These are phyloP conservation scores for Gastracanthus pulcherrimus DNA, from an alignment of 2,888 invertebrate species.

Conservation along the genomic window DNA sequence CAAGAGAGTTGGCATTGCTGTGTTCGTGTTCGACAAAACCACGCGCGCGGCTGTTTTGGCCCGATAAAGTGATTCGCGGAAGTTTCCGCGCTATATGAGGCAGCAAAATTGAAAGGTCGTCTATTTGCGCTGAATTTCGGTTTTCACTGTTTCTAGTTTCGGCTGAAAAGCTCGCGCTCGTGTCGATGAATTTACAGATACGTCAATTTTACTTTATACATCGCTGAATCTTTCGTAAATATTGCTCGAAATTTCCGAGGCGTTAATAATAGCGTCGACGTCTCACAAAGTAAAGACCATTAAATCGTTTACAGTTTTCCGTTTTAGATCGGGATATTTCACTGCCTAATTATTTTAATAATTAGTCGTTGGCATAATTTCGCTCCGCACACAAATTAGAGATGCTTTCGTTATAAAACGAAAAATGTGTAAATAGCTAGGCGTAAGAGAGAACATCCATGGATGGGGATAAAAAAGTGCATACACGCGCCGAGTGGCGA, in stretches of 20 bases:
- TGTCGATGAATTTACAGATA: not conserved
- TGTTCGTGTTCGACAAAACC: conserved; percentile 21
- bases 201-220: not conserved
- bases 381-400: no score
- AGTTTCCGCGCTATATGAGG: conserved; percentile 18
- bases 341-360: no score
- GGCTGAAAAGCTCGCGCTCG: not conserved
- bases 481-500: not conserved
- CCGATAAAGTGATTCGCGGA: conserved; percentile 44
- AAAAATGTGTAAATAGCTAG: no score
- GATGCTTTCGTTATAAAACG: no score
- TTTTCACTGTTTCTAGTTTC: conserved; percentile 17
- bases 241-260: not conserved
- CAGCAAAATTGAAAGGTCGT: conserved; percentile 45
- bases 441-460: no score
- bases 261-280: not conserved
- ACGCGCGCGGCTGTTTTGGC: conserved; percentile 37
- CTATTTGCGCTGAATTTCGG: conserved; percentile 23
- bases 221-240: not conserved
- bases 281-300: no score
- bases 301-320: no score
- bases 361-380: no score
- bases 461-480: no score
- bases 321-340: no score
- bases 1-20: not conserved